These are phyloP conservation scores for Ceratina australensis DNA, from an alignment of 1,140 invertebrate genomes.

Conservation along the genomic window DNA sequence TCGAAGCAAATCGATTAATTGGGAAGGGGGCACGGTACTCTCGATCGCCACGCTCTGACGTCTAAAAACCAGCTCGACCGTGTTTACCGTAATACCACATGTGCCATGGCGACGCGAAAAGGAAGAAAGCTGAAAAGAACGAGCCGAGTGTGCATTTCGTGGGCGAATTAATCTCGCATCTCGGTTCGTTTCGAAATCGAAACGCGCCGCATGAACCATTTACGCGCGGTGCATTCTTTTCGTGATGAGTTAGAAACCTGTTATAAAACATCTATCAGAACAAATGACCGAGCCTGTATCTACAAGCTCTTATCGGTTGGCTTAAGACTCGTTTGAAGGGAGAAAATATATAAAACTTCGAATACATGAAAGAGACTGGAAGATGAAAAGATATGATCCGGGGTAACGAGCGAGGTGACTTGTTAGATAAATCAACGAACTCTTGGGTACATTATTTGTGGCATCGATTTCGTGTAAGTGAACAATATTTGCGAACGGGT, in stretches of 20 bases:
- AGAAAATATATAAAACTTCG: too few relatives aligned
- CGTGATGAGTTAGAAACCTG: too few relatives aligned
- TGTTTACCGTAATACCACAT: constrained; percentile 49
- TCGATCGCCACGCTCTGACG: constrained; percentile 58
- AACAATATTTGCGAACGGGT: neutral
- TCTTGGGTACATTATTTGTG: too few relatives aligned
- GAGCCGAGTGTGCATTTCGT: neutral
- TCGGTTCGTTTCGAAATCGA: constrained; percentile 1
- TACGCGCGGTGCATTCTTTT: too few relatives aligned
- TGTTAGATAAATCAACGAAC: too few relatives aligned
- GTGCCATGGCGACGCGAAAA: neutral
- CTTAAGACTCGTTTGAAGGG: too few relatives aligned
- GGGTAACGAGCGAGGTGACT: too few relatives aligned
- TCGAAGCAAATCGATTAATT: constrained; percentile 72
- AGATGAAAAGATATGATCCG: too few relatives aligned
- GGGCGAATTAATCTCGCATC: constrained; percentile 14
- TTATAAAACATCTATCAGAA: too few relatives aligned
- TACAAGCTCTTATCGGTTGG: too few relatives aligned
- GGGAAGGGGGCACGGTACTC: constrained; percentile 60
- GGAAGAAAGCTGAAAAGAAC: neutral
- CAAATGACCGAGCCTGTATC: too few relatives aligned
- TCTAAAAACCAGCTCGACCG: constrained; percentile 55
- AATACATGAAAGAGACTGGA: too few relatives aligned
- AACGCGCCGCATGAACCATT: neutral
- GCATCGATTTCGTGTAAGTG: neutral